Evolutionary conservation across 2,797 vertebrate species (phyloP), one percentile per base, ranked within the genome.

Genomic region (Hipposideros larvatus): DNA sequence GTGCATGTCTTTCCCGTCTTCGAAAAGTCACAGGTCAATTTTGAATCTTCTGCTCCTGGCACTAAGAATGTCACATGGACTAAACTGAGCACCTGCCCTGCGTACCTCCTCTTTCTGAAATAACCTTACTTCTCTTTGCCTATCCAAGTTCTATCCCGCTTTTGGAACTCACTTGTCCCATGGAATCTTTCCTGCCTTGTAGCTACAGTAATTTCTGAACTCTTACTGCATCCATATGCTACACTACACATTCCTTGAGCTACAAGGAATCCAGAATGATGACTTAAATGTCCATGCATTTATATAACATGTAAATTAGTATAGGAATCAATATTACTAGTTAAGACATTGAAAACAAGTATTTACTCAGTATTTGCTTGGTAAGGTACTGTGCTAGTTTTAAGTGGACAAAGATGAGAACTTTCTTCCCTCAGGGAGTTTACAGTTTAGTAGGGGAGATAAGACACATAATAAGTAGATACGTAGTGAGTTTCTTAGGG

Each of bases 231-330:
- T 92, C 65, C 46, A 28, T 70, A 18, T 51, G 53, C 55, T 51
- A 11, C 10, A 66, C 55, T 24, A 46, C 26, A 24, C 66, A 51
- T 3, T 55, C 16, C 70, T 46, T 46, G 26, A 91, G 13, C 82
- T 90, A 18, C 37, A 80, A 18, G 43, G 61, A 92, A 55, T 91
- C 51, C 55, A 37, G 53, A 86, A 16, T 28, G 57, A 53, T 37
- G 31, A 79, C 7, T 48, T 68, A 16, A 88, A 31, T 85, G 53
- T 75, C 59, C 65, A 46, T 71, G 24, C 79, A 71, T 92, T 80
- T 85, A 41, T 85, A 24, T 78, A 85, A 41, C 88, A 37, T 34
- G 5, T 91, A 66, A 78, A 89, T 55, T 92, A 92, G 46, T 63
- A 48, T 24, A 61, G 57, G 57, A 86, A 46, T 73, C 37, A 37